Percentiles rank a stretch among this genome's conserved stretches.
phyloP scores from a whole-genome alignment of 2,113 vertebrate genomes.

The Sylvilagus bachmani region DNA sequence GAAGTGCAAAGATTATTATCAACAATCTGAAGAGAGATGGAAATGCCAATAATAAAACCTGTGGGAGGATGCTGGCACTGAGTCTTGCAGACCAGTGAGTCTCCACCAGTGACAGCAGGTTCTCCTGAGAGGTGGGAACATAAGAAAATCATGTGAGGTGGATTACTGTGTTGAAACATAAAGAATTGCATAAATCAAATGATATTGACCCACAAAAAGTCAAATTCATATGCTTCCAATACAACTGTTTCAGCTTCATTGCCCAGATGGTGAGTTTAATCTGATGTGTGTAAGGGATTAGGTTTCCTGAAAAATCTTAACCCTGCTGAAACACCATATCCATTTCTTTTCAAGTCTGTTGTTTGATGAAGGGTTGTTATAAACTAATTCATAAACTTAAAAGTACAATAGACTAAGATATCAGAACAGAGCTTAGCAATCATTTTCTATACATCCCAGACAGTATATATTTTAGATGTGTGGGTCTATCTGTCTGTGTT shows the following conservation, averaged over 20 bases:
- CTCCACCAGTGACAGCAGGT: not conserved
- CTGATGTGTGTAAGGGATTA: not conserved
- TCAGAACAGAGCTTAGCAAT: too few species aligned
- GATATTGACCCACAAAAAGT: not conserved
- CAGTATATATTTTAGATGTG: not conserved
- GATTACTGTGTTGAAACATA: not conserved
- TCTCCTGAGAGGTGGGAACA: not conserved
- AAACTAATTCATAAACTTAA: too few species aligned
- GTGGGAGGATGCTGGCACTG: not conserved
- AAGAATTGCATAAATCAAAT: not conserved
- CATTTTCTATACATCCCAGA: not conserved
- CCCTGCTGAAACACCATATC: not conserved
- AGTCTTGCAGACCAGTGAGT: not conserved
- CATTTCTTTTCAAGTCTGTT: not conserved
- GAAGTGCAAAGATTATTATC: not conserved
- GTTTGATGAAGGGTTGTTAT: too few species aligned
- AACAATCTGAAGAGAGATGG: not conserved
- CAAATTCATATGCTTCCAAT: not conserved
- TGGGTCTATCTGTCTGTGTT: not conserved
- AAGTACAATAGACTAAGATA: too few species aligned
- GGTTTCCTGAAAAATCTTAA: not conserved
- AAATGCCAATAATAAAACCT: not conserved
- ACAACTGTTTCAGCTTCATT: not conserved
- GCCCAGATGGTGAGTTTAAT: not conserved
- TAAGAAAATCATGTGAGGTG: not conserved